Percentiles rank a stretch among this genome's conserved stretches.
These are phyloP conservation scores for Perizoma affinitatum DNA, from an alignment of 2,888 invertebrate genomes.

Conservation along the genomic window DNA sequence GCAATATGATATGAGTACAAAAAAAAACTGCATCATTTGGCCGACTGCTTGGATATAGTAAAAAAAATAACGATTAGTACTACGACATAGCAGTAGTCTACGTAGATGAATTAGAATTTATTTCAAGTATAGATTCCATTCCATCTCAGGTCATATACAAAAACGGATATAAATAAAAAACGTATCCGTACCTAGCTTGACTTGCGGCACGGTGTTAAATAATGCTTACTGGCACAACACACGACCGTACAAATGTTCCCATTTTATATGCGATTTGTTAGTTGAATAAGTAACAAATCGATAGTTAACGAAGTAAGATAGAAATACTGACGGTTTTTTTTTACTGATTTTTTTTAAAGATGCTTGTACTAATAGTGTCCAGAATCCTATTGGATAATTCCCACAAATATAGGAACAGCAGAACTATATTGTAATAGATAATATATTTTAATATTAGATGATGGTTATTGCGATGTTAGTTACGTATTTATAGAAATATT, in stretches of 20 bases:
- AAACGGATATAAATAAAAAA: no score
- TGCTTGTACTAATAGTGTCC: conserved; percentile 39
- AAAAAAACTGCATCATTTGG: background rate
- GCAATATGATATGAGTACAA: background rate
- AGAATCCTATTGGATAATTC: conserved; percentile 30
- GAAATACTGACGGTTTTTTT: conserved; percentile 9
- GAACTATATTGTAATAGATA: conserved; percentile 59
- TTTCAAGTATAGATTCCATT: conserved; percentile 20
- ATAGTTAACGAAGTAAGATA: conserved; percentile 6
- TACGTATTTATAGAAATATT: conserved; percentile 53
- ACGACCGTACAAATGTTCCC: background rate
- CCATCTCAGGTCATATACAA: conserved; percentile 2
- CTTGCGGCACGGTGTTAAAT: conserved; percentile 40
- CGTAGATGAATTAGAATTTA: conserved; percentile 16
- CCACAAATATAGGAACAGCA: conserved; percentile 27
- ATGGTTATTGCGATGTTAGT: conserved; percentile 59
- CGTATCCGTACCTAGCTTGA: conserved; percentile 15
- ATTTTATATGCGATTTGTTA: conserved; percentile 3
- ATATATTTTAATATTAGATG: conserved; percentile 67
- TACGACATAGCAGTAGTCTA: conserved; percentile 27
- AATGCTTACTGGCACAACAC: conserved; percentile 11
- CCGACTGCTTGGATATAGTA: conserved; percentile 13
- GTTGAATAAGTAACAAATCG: conserved; percentile 2
- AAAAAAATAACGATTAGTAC: conserved; percentile 31
- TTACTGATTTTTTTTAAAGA: conserved; percentile 22